Conservation (phyloP, 2,113 vertebrate species). For the Pachycephala philippinensis region DNA sequence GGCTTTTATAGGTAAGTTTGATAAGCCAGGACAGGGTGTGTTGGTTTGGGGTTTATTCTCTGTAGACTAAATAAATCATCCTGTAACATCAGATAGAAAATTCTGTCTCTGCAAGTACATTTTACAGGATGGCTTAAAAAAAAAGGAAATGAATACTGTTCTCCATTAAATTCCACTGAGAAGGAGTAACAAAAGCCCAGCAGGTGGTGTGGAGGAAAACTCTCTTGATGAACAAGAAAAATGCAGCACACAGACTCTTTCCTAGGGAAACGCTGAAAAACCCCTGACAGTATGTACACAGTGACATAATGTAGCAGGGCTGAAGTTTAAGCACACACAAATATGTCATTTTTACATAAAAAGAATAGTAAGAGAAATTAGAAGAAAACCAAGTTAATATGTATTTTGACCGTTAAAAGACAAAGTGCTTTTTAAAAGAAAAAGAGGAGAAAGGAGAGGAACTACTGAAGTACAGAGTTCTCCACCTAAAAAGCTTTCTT, state of each 20-base stretch:
- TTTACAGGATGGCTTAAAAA: neutral
- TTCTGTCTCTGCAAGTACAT: neutral
- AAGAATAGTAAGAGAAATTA: neutral
- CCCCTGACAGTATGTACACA: neutral
- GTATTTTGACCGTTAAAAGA: neutral
- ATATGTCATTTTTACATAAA: neutral
- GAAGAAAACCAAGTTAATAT: neutral
- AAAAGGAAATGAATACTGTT: neutral
- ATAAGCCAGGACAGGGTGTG: neutral
- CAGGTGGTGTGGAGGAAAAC: neutral
- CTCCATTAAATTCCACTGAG: neutral
- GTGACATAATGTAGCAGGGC: neutral
- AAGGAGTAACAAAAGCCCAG: neutral
- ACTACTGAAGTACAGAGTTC: neutral
- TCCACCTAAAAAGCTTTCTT: neutral
- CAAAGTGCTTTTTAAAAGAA: neutral
- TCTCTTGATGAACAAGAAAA: neutral
- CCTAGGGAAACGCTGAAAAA: neutral
- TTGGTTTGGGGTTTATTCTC: neutral
- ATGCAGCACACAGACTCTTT: neutral
- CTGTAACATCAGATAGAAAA: neutral
- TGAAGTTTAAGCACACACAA: neutral
- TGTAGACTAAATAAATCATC: neutral
- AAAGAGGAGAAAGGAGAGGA: neutral
- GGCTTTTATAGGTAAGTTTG: neutral